Conservation (phyloP, 2,113 vertebrate species). For the Apeltes quadracus region DNA sequence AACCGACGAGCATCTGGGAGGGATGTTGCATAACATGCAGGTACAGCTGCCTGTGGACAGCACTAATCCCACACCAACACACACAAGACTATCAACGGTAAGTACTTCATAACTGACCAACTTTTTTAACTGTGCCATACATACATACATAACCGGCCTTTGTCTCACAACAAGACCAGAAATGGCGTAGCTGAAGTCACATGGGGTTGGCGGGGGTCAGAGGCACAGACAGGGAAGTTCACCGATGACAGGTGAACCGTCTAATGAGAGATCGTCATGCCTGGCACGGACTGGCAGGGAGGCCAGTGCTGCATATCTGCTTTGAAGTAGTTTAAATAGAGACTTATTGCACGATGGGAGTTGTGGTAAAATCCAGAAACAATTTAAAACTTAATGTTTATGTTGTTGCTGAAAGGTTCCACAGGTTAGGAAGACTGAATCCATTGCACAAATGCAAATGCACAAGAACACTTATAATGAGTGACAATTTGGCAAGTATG, state of each 20-base stretch:
- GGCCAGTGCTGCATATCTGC: constrained; percentile 34
- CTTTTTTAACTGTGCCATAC: constrained; percentile 42
- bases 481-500: constrained; percentile 25
- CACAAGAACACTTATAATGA: constrained; percentile 17
- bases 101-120: constrained; percentile 31
- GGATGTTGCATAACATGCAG: constrained; percentile 39
- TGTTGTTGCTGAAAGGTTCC: constrained; percentile 29
- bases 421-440: constrained; percentile 56
- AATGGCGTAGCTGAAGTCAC: constrained; percentile 29
- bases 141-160: constrained; percentile 30
- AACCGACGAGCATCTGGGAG: constrained; percentile 12
- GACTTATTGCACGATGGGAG: constrained; percentile 32
- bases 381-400: not conserved
- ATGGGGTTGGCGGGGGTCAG: constrained; percentile 50
- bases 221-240: constrained; percentile 24
- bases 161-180: constrained; percentile 17
- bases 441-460: constrained; percentile 11
- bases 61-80: constrained; percentile 3
- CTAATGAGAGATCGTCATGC: not conserved
- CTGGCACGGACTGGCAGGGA: not conserved
- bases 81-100: not conserved
- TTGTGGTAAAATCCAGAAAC: constrained; percentile 15
- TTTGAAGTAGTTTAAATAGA: constrained; percentile 5
- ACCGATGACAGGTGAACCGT: constrained; percentile 32
- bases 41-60: not conserved